A percentile compares a stretch with the other conserved stretches of the same genome.
Conservation (phyloP, 2,888 invertebrate genomes). For the Drosophila mimica region DNA sequence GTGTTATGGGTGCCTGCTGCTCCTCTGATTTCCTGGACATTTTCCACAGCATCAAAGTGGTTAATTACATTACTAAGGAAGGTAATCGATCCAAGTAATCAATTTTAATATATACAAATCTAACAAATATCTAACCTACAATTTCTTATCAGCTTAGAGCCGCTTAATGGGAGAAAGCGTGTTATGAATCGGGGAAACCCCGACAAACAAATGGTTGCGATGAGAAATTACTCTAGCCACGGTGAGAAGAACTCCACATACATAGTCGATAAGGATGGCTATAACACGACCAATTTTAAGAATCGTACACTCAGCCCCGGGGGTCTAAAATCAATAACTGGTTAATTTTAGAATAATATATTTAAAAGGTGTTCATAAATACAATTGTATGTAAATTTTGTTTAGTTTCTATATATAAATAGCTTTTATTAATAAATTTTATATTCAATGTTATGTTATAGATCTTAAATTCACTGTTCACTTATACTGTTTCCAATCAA, state of each 20-base stretch:
- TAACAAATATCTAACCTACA: neutral
- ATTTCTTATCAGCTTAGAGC: constrained; percentile 68
- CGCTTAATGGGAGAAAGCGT: constrained; percentile 82
- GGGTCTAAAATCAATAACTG: constrained; percentile 76
- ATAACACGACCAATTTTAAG: constrained; percentile 74
- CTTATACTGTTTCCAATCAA: too few relatives aligned
- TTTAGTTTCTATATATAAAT: too few relatives aligned
- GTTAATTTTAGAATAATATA: constrained; percentile 55
- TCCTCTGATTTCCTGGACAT: constrained; percentile 44
- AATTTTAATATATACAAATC: neutral
- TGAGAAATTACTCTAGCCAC: constrained; percentile 80
- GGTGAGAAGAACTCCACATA: constrained; percentile 83
- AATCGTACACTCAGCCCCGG: constrained; percentile 79
- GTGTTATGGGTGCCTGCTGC: constrained; percentile 60
- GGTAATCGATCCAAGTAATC: constrained; percentile 80
- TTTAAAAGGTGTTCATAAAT: neutral
- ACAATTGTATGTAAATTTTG: neutral
- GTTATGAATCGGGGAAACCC: constrained; percentile 83
- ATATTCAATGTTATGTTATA: too few relatives aligned
- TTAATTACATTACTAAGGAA: too few relatives aligned
- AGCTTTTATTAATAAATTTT: too few relatives aligned
- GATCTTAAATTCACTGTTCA: too few relatives aligned
- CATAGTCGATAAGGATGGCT: constrained; percentile 84
- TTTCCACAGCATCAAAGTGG: too few relatives aligned
- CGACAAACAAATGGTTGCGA: constrained; percentile 82